Conservation (phyloP, 2,888 invertebrate species). For the Spialia ferax region DNA sequence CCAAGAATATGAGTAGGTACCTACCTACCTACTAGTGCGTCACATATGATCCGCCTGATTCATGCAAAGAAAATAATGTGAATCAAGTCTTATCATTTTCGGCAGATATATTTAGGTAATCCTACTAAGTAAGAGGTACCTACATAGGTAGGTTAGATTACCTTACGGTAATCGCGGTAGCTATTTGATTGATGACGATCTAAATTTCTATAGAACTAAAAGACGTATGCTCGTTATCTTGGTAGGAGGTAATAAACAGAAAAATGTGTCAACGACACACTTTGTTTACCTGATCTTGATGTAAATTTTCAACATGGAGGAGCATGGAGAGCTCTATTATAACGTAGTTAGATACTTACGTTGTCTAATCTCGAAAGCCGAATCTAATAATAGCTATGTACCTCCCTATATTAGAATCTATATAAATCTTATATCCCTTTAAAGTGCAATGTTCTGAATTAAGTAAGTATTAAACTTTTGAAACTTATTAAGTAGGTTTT, state of each 20-base stretch:
- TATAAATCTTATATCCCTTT: too few species aligned
- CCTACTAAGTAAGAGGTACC: neutral
- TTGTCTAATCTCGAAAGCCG: too few species aligned
- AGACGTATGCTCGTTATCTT: slow-evolving; percentile 19
- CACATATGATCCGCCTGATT: slow-evolving; percentile 25
- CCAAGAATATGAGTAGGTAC: neutral
- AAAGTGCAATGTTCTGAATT: too few species aligned
- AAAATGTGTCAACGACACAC: neutral
- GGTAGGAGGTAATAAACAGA: neutral
- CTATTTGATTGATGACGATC: slow-evolving; percentile 20
- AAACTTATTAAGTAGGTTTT: too few species aligned
- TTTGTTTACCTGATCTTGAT: slow-evolving; percentile 9
- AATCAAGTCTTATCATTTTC: slow-evolving; percentile 49
- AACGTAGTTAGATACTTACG: too few species aligned
- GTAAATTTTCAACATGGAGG: slow-evolving; percentile 2
- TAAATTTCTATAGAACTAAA: slow-evolving; percentile 20
- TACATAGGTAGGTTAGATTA: neutral
- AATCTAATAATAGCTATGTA: too few species aligned
- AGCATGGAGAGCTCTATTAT: too few species aligned
- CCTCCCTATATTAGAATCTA: too few species aligned
- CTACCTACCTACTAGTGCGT: slow-evolving; percentile 28
- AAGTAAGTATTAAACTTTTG: too few species aligned
- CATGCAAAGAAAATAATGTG: slow-evolving; percentile 40
- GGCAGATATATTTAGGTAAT: slow-evolving; percentile 27
- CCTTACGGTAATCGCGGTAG: too few species aligned